Base-by-base conservation (phyloP, 1,140 invertebrate species). In the Aporrectodea caliginosa region DNA sequence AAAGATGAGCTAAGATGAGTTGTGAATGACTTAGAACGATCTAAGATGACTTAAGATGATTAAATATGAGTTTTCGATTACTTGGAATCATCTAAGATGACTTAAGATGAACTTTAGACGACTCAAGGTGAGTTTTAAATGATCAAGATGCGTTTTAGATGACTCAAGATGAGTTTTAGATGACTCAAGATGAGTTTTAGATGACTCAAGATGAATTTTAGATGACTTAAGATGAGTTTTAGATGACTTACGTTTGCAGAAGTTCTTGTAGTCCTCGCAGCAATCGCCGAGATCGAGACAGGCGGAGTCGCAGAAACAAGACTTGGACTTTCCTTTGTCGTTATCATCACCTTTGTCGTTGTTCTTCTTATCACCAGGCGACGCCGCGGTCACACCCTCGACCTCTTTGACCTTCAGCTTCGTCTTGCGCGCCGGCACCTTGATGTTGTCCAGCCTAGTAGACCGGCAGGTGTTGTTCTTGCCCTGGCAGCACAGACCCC, bases 301-400 rank as follows among this genome's bases (percentile, higher is more conserved):
- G 35, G 82, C 82, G 73, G 82, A 81, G 78, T 86, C 85, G 77
- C 85, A 86, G 77, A 84, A 86, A 74, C 85, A 86, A 34, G 82
- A 78, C 33, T 72, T 34, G 0, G 79, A 77, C 30, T 83, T 81
- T 1, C 81, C 80, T 1, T 80, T 72, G 78, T 84, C 82, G 29
- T 74, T 2, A 16, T 33, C 73, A 27, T 74, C 73, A 0, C 12
- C 30, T 16, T 71, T 1, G 31, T 33, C 73, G 2, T 74, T 34
- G 29, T 31, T 31, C 2, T 27, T 14, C 32, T 71, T 71, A n/a
- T n/a, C n/a, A n/a, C n/a, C n/a, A n/a, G n/a, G n/a, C n/a, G n/a
- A n/a, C n/a, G n/a, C n/a, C n/a, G n/a, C n/a, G n/a, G n/a, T n/a
- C n/a, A n/a, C n/a, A n/a, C n/a, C n/a, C n/a, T n/a, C n/a, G n/a